Evolutionary conservation across 2,888 invertebrate genomes (phyloP), one percentile per base, ranked within the genome.

Genomic region (Muschampia plurimacula): DNA sequence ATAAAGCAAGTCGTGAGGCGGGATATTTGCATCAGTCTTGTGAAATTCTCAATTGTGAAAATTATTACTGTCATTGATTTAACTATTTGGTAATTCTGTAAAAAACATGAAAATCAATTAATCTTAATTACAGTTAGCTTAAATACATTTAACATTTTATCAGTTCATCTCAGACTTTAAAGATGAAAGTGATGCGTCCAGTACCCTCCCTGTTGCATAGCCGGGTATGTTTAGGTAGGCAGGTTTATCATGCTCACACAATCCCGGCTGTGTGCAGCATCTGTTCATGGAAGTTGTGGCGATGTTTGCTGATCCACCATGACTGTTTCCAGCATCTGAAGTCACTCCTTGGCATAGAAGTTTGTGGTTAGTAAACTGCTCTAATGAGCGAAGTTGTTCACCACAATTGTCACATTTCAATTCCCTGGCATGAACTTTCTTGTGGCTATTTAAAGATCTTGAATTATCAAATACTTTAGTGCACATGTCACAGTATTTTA

Each of bases 21-120:
- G 94, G 94, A 94, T 91, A 94, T 94, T 94, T 93, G 93, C 92
- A 93, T 94, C 94, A 94, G 94, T 94, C 94, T 94, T 94, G 93
- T 94, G 92, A 91, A 92, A 92, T 92, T 93, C 86, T 94, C 91
- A 92, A 89, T 89, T 86, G 86, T 90, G 91, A 93, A 93, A 91
- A 91, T 91, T 86, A 86, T 91, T 89, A 91, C 91, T 88, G 91
- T 92, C 84, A 89, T 86, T 85, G 80, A 82, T 89, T 89, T 85
- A 87, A 86, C 87, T 93, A 91, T 93, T 91, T 93, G 92, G 93
- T 93, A 90, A 89, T 88, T 66, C 86, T 92, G 92, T 90, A 87
- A 89, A 89, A 89, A 88, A 85, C 76, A 41, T 57, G 57, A 76
- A 81, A 77, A 77, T 78, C 75, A 81, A 79, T 78, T 75, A 80